Evolutionary conservation across 2,888 invertebrate species (phyloP).

Genomic region (Parelbella ahira): DNA sequence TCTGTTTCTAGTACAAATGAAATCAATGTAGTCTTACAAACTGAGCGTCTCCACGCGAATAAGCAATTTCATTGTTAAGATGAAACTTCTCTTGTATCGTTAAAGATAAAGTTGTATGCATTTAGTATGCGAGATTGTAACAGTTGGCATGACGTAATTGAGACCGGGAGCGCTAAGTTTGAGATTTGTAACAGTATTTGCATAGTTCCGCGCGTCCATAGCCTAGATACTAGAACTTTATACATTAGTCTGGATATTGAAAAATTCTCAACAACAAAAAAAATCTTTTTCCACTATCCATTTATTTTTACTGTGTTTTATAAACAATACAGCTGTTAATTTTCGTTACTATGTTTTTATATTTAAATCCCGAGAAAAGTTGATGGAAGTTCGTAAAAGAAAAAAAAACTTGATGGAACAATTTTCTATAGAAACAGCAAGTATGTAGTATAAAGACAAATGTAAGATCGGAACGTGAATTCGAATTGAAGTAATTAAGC

Average conservation of each 20-base stretch:
- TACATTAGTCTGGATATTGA: constrained; percentile 19
- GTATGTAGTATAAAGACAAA: constrained; percentile 26
- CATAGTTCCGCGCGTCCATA: constrained; percentile 15
- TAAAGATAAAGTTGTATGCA: constrained; percentile 17
- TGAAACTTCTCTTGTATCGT: constrained; percentile 7
- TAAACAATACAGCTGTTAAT: no score
- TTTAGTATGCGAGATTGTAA: constrained; percentile 16
- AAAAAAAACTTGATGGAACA: no score
- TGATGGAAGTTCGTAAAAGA: no score
- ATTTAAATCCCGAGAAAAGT: no score
- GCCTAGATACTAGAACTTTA: constrained; percentile 14
- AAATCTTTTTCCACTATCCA: no score
- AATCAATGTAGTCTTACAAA: no score
- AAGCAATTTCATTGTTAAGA: background rate
- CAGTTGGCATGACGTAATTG: constrained; percentile 22
- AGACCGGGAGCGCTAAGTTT: constrained; percentile 15
- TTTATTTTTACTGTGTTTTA: no score
- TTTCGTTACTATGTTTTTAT: no score
- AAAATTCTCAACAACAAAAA: no score
- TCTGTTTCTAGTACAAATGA: no score
- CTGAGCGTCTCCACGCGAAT: no score
- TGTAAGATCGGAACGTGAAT: constrained; percentile 19
- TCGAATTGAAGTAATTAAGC: constrained; percentile 40
- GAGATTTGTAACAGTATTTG: constrained; percentile 22
- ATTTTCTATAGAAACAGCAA: constrained; percentile 15